These are phyloP conservation scores for Knipowitschia caucasica DNA, from an alignment of 2,797 vertebrate genomes.

Conservation along the genomic window DNA sequence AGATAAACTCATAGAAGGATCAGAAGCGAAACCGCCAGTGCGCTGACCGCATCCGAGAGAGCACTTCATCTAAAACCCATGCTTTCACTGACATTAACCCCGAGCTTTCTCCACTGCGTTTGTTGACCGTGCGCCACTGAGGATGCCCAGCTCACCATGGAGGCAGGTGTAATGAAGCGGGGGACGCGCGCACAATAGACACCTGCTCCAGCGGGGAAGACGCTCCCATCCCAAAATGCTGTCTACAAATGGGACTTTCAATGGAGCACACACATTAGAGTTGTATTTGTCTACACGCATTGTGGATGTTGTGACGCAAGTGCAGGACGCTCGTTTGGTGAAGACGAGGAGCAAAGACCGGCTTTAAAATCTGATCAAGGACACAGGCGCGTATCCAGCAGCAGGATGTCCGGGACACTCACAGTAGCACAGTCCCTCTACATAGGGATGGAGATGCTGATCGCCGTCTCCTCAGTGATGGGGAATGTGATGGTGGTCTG, in stretches of 20 bases:
- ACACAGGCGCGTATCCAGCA: conserved; percentile 2
- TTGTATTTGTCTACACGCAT: background rate
- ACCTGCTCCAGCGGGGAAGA: conserved; percentile 41
- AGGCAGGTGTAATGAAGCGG: conserved; percentile 55
- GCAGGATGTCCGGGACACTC: conserved; percentile 77
- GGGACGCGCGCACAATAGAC: conserved; percentile 44
- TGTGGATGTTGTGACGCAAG: conserved; percentile 14
- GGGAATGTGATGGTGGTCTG: conserved; percentile 98
- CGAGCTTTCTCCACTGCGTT: background rate
- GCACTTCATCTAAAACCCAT: conserved; percentile 7
- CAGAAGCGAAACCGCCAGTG: conserved; percentile 2
- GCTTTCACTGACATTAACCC: background rate
- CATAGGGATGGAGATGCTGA: conserved; percentile 91
- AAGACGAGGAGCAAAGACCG: conserved; percentile 12
- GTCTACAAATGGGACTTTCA: background rate
- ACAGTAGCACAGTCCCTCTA: conserved; percentile 81
- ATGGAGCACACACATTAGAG: conserved; percentile 7
- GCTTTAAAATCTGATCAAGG: conserved; percentile 19
- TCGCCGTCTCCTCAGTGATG: conserved; percentile 88
- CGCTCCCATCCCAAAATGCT: conserved; percentile 1
- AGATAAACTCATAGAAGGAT: background rate
- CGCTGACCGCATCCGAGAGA: conserved; percentile 7
- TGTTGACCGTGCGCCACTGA: conserved; percentile 16
- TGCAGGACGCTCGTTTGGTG: conserved; percentile 32
- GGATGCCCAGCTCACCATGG: conserved; percentile 39